Evolutionary conservation across 2,888 invertebrate genomes (phyloP).

Genomic region (Blastobasis adustella): DNA sequence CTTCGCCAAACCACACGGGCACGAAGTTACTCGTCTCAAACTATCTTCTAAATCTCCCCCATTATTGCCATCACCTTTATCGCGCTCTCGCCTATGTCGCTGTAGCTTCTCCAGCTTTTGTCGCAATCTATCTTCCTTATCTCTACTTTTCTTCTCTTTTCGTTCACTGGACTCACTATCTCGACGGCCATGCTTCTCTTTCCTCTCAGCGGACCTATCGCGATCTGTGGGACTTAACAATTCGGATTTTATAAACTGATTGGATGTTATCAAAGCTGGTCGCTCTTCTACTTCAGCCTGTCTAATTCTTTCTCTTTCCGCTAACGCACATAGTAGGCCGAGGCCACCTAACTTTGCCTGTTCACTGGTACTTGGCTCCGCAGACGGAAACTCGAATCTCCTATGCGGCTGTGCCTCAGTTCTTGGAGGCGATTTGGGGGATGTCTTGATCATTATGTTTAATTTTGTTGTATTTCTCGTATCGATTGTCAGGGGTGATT

Average conservation of each 20-base stretch:
- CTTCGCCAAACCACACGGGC: constrained; percentile 40
- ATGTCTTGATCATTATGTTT: constrained; percentile 61
- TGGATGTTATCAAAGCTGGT: constrained; percentile 38
- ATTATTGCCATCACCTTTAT: constrained; percentile 40
- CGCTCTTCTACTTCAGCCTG: constrained; percentile 78
- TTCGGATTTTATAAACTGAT: constrained; percentile 56
- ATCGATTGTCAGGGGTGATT: constrained; percentile 48
- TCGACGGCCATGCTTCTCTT: constrained; percentile 53
- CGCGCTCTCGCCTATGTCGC: constrained; percentile 55
- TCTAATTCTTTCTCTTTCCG: constrained; percentile 84
- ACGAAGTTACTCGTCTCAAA: constrained; percentile 54
- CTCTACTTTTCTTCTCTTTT: constrained; percentile 50
- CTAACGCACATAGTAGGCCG: constrained; percentile 86
- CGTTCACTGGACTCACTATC: constrained; percentile 57
- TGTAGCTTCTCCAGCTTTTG: constrained; percentile 66
- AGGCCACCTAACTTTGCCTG: constrained; percentile 76
- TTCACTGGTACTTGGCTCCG: constrained; percentile 36
- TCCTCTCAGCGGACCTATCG: constrained; percentile 40
- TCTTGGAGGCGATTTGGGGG: constrained; percentile 57
- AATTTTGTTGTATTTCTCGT: constrained; percentile 55
- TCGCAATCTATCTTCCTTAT: constrained; percentile 53
- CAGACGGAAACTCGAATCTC: constrained; percentile 53
- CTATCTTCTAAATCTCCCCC: constrained; percentile 61
- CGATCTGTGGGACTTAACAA: constrained; percentile 46
- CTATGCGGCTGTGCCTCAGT: constrained; percentile 50